Evolutionary conservation across 1,140 invertebrate species (phyloP).

Genomic region (Habropoda laboriosa): DNA sequence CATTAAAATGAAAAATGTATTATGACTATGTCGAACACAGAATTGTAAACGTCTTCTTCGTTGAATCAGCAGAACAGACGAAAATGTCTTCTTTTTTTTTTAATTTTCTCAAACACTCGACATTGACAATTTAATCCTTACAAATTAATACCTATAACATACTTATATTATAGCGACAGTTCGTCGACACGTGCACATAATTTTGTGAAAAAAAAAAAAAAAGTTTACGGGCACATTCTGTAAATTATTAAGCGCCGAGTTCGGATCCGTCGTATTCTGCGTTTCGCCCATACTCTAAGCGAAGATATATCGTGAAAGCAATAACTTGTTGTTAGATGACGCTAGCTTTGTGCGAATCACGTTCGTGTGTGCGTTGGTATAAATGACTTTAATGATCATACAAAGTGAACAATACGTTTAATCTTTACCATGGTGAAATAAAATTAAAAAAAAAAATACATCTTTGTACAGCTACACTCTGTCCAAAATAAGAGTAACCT

Average conservation of each 20-base stretch:
- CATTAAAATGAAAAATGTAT: not conserved
- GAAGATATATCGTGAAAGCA: slow-evolving; percentile 29
- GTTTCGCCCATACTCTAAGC: not conserved
- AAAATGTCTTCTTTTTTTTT: not conserved
- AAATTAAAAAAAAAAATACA: not conserved
- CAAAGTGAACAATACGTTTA: slow-evolving; percentile 3
- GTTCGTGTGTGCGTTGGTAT: not conserved
- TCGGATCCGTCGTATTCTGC: not conserved
- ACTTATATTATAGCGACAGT: slow-evolving; percentile 1
- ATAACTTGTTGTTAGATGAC: slow-evolving; percentile 38
- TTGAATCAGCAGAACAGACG: not conserved
- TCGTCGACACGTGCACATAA: not conserved
- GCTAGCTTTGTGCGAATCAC: not conserved
- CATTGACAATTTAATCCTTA: not conserved
- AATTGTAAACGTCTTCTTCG: not conserved
- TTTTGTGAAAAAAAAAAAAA: slow-evolving; percentile 3
- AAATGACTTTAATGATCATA: not conserved
- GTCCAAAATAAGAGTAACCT: too few species aligned
- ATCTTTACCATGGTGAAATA: slow-evolving; percentile 25
- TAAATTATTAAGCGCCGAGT: slow-evolving; percentile 1
- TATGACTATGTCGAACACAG: not conserved
- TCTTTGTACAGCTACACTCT: not conserved
- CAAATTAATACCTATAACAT: not conserved
- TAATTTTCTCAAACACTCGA: not conserved
- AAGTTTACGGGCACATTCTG: not conserved